These are phyloP conservation scores for Crocallis elinguaria DNA, from an alignment of 2,888 invertebrate species.

Conservation along the genomic window DNA sequence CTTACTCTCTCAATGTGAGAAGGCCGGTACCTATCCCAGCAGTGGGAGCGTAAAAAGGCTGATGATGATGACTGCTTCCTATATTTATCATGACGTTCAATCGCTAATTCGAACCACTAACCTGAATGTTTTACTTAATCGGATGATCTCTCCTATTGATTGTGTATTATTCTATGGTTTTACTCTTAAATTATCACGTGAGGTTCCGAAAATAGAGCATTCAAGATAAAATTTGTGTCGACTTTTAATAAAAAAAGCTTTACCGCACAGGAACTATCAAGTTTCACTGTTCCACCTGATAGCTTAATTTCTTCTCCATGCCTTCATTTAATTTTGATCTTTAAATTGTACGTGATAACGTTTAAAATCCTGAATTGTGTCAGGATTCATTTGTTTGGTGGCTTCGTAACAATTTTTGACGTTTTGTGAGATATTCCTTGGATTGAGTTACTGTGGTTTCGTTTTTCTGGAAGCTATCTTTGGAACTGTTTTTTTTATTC, in stretches of 20 bases:
- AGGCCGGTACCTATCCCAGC: too few relatives aligned
- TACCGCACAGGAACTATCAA: constrained; percentile 58
- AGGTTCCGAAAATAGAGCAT: constrained; percentile 24
- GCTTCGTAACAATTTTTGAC: constrained; percentile 53
- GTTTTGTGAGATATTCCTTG: constrained; percentile 52
- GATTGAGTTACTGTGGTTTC: constrained; percentile 49
- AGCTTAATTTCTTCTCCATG: constrained; percentile 52
- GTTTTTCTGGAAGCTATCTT: constrained; percentile 39
- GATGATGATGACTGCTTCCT: too few relatives aligned
- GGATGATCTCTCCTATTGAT: too few relatives aligned
- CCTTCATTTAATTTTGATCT: constrained; percentile 34
- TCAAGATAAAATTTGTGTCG: constrained; percentile 47
- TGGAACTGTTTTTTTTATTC: constrained; percentile 42
- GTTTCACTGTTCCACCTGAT: constrained; percentile 61
- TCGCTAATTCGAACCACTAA: too few relatives aligned
- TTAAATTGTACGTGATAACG: constrained; percentile 1
- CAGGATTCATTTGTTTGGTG: constrained; percentile 32
- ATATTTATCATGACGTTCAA: too few relatives aligned
- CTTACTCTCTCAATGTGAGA: too few relatives aligned
- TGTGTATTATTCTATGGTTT: too few relatives aligned
- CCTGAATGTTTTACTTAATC: too few relatives aligned
- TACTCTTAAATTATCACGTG: background rate
- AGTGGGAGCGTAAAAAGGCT: too few relatives aligned
- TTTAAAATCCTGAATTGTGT: background rate
- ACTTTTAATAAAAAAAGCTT: constrained; percentile 51